Evolutionary conservation across 2,113 vertebrate genomes (phyloP), one percentile per base, ranked within the genome.

Genomic region (Lathamus discolor): DNA sequence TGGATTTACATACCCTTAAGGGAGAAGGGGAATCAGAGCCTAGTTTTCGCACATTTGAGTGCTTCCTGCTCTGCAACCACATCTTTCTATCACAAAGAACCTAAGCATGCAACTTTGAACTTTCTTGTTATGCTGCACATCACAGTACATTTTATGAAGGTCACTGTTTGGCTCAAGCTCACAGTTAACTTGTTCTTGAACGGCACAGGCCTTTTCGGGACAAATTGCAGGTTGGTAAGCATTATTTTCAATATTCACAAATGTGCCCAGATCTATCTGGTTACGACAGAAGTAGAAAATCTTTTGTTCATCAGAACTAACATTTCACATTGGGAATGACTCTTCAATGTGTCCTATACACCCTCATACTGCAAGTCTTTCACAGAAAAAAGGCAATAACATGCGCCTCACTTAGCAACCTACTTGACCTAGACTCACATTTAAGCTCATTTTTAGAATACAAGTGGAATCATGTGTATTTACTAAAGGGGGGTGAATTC

Each of bases 181-280:
- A 43, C 24, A 55, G 39, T 25, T 72, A 88, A 4, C 19, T 63
- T 52, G 16, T 27, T 78, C 31, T 78, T 81, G 61, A 92, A 83
- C 8, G 1, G 4, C 27, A 54, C 8, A 6, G 6, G 23, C 9
- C 6, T 73, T 64, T 61, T n/a, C 3, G 3, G 11, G 8, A 69
- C 33, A 9, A 17, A 25, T 0, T 64, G 33, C 20, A 70, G 33
- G 29, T 48, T 43, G 10, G 7, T 39, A 44, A 77, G 24, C 5
- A 13, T 24, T 46, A 62, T 27, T 86, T 31, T 43, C 39, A 74
- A 23, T 48, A 46, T 39, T 39, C 9, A 66, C 66, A 74, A 62
- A 14, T 0, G 3, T 24, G 49, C 35, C 17, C 27, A 52, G 33
- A 69, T 74, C 17, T 61, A 77, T 37, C 5, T 5, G 37, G 27